Conservation (phyloP, 2,888 invertebrate species). For the Amitus sp. region DNA sequence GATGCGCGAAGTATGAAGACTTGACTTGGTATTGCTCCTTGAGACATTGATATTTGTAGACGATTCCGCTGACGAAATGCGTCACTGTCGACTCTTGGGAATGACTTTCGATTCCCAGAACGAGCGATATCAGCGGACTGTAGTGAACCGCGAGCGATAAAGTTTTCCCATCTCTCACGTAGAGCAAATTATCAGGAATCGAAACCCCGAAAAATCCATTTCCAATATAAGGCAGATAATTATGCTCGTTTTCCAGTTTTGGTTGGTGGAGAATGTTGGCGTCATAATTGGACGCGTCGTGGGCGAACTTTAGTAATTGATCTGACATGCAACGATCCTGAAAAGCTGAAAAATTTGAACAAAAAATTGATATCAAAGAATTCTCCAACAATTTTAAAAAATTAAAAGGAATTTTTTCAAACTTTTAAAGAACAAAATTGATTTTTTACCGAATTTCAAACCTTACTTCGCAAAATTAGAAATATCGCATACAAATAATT, state of each 20-base stretch:
- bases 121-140: slow-evolving; percentile 71
- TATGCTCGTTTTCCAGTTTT: slow-evolving; percentile 69
- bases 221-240: slow-evolving; percentile 79
- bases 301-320: slow-evolving; percentile 72
- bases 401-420: no score
- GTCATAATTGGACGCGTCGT: slow-evolving; percentile 73
- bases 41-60: slow-evolving; percentile 75
- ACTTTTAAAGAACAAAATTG: no score
- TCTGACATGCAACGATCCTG: slow-evolving; percentile 75
- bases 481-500: no score
- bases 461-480: no score
- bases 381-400: no score
- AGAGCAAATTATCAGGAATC: slow-evolving; percentile 72
- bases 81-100: slow-evolving; percentile 76
- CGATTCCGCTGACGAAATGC: slow-evolving; percentile 75
- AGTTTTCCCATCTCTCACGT: slow-evolving; percentile 75
- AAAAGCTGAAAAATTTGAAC: slow-evolving; percentile 63
- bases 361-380: no score
- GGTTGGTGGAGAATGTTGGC: slow-evolving; percentile 73
- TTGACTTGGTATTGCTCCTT: slow-evolving; percentile 72
- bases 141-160: slow-evolving; percentile 75
- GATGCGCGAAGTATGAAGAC: slow-evolving; percentile 82
- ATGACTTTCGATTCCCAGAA: slow-evolving; percentile 68
- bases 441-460: no score
- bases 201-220: slow-evolving; percentile 79